Evolutionary conservation across 1,140 invertebrate species (phyloP), one percentile per base, ranked within the genome.

Genomic region (Neodiprion lecontei): DNA sequence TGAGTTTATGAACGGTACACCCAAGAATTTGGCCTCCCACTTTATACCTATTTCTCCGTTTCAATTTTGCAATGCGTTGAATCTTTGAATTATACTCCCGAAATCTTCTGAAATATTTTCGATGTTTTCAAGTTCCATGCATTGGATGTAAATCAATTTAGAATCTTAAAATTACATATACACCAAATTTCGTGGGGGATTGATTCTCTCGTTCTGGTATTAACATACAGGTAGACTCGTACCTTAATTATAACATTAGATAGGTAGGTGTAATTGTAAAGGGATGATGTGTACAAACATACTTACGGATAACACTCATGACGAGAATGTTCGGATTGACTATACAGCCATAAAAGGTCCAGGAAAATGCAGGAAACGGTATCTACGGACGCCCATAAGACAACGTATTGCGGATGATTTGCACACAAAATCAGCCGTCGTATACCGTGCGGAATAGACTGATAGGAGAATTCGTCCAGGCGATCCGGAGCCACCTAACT

Each of bases 401-500:
- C 28, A 69, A 14, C 9, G 17, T 9, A 17, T 21, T 10, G 67
- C 11, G 11, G 17, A 68, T 11, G 47, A 53, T 11, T 67, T 80
- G 40, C n/a, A 28, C 1, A 77, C 17, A 23, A 70, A 70, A 12
- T 77, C 72, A 3, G 53, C 70, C 1, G 49, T 61, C 10, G 48
- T 72, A 11, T 81, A 74, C 50, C 71, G 78, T 23, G 49, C 73
- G 2, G 21, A 69, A 28, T 11, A 72, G 50, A 75, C 78, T 11
- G 28, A 76, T 0, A 65, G 76, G 48, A 50, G 75, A 48, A 79
- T 78, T 78, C 66, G 72, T 4, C 67, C 69, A 65, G 77, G 74
- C 12, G 77, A 80, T 74, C 72, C 72, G 11, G 79, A 82, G 72
- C 72, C 77, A 12, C 66, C 78, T 1, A 49, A 74, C 23, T 28